Percentiles rank a stretch among this genome's conserved stretches.
phyloP scores from a whole-genome alignment of 2,888 invertebrate species.

The Eupithecia tripunctaria region DNA sequence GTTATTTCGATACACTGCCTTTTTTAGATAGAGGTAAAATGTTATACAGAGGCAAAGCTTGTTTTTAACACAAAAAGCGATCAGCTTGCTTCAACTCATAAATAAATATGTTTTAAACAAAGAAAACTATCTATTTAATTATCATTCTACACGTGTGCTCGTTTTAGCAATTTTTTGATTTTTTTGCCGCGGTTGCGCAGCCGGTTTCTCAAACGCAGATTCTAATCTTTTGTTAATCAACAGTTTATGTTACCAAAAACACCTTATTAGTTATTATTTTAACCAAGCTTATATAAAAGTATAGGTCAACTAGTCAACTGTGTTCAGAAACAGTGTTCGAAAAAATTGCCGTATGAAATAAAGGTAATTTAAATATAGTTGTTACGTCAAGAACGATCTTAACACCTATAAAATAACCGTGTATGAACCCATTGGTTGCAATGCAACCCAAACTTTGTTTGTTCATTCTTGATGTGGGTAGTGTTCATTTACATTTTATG shows the following conservation, averaged over 20 bases:
- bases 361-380: too few species aligned
- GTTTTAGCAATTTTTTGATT: too few species aligned
- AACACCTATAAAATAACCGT: neutral
- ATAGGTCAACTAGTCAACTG: too few species aligned
- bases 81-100: too few species aligned
- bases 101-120: too few species aligned
- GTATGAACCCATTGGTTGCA: slow-evolving; percentile 2
- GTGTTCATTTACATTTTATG: neutral
- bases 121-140: too few species aligned
- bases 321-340: too few species aligned
- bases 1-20: slow-evolving; percentile 54
- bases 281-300: neutral
- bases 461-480: neutral
- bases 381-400: neutral
- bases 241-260: too few species aligned
- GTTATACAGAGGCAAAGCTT: neutral
- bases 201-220: neutral
- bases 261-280: neutral
- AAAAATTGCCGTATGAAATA: neutral
- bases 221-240: neutral
- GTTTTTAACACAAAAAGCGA: neutral
- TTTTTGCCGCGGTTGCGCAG: neutral
- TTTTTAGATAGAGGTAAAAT: neutral
- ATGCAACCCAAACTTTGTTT: too few species aligned
- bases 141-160: too few species aligned